These are phyloP conservation scores for Encarsia formosa DNA, from an alignment of 2,888 invertebrate genomes.

Conservation along the genomic window DNA sequence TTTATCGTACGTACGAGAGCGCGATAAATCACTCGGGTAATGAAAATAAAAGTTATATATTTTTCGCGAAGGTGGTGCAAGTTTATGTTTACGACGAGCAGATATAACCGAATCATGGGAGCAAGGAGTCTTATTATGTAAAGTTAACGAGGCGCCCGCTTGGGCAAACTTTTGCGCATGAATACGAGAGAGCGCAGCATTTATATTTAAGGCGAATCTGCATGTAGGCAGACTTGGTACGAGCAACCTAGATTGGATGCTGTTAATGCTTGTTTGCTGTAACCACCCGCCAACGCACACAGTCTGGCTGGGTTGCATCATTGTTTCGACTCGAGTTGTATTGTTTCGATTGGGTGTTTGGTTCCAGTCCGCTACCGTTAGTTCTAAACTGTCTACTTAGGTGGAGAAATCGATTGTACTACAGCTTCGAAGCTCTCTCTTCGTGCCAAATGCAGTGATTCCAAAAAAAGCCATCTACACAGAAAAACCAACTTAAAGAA, in stretches of 20 bases:
- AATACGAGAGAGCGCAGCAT: conserved; percentile 46
- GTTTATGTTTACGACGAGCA: conserved; percentile 29
- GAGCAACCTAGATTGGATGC: conserved; percentile 42
- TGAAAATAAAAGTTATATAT: no score
- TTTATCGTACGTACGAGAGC: no score
- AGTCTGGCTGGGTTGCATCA: not conserved
- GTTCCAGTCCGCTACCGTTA: no score
- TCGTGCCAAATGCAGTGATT: no score
- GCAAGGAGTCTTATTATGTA: conserved; percentile 39
- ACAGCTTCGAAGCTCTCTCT: no score
- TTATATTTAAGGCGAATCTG: conserved; percentile 45
- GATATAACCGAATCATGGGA: conserved; percentile 38
- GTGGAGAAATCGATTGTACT: no score
- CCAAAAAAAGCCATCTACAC: no score
- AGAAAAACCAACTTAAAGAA: no score
- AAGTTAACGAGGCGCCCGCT: conserved; percentile 42
- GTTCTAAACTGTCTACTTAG: no score
- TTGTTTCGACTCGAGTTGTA: no score
- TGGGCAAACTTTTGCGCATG: conserved; percentile 46
- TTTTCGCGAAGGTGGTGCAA: not conserved
- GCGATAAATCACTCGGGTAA: no score
- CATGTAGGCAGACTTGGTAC: conserved; percentile 25
- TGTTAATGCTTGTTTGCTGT: conserved; percentile 38
- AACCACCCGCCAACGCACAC: not conserved
- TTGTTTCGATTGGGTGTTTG: no score